These are phyloP conservation scores for Gymnoscopelus microlampas DNA, from an alignment of 2,797 vertebrate species.

Conservation along the genomic window DNA sequence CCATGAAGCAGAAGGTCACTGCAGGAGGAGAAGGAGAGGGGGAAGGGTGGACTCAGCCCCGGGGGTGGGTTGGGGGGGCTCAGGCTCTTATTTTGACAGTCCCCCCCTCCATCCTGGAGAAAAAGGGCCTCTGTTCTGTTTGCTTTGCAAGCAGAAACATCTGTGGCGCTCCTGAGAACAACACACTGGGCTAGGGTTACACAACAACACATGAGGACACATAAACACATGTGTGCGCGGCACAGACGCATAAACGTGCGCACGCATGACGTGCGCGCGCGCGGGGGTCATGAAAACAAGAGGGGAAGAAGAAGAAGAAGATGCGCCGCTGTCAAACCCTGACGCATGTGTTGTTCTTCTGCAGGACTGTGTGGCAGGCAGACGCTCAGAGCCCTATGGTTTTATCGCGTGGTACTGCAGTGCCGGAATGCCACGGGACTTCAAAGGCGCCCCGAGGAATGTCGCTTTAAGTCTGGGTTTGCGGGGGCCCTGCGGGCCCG, in stretches of 20 bases:
- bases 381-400: too few species aligned
- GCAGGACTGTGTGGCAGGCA: neutral
- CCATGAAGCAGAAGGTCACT: slow-evolving; percentile 36
- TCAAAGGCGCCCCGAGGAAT: slow-evolving; percentile 59
- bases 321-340: neutral
- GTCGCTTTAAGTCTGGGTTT: slow-evolving; percentile 23
- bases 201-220: slow-evolving; percentile 56
- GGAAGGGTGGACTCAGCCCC: slow-evolving; percentile 15
- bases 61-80: slow-evolving; percentile 1
- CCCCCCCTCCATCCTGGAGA: slow-evolving; percentile 48
- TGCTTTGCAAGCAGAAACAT: slow-evolving; percentile 77
- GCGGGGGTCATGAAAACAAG: neutral
- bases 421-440: slow-evolving; percentile 34
- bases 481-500: neutral
- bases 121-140: slow-evolving; percentile 69
- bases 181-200: slow-evolving; percentile 70
- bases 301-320: slow-evolving; percentile 2
- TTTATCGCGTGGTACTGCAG: too few species aligned
- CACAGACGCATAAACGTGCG: slow-evolving; percentile 60
- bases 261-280: slow-evolving; percentile 37
- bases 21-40: slow-evolving; percentile 16
- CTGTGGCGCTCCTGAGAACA: slow-evolving; percentile 67
- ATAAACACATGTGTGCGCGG: slow-evolving; percentile 5
- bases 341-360: neutral
- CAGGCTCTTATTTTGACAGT: slow-evolving; percentile 72